phyloP scores from a whole-genome alignment of 2,888 invertebrate species.

The Aphrophora alni region DNA sequence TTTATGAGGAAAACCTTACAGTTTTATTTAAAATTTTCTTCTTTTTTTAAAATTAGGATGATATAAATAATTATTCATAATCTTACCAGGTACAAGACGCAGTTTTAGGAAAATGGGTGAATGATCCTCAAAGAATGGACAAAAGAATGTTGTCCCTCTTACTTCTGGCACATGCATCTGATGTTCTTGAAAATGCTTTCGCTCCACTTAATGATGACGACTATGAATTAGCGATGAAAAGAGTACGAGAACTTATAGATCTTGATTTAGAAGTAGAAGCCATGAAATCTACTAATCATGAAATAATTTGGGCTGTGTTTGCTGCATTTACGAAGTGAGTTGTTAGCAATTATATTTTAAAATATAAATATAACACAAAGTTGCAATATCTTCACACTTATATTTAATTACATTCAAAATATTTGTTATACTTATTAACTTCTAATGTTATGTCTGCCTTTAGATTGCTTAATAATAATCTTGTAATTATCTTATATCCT shows the following conservation, averaged over 20 bases:
- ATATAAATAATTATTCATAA: no score
- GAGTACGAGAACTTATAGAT: slow-evolving; percentile 94
- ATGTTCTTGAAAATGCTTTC: slow-evolving; percentile 99
- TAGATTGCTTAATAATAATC: no score
- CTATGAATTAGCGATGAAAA: slow-evolving; percentile 97
- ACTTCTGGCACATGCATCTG: slow-evolving; percentile 96
- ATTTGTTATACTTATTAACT: no score
- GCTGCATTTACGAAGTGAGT: slow-evolving; percentile 95
- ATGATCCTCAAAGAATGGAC: slow-evolving; percentile 97
- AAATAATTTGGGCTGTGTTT: slow-evolving; percentile 99
- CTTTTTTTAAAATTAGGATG: no score
- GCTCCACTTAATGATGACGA: slow-evolving; percentile 96
- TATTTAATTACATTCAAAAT: no score
- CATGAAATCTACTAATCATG: slow-evolving; percentile 82
- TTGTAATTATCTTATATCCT: no score
- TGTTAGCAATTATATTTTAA: neutral
- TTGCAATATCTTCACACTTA: no score
- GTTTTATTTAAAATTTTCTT: no score
- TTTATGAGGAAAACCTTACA: no score
- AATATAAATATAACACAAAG: no score
- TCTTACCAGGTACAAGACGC: slow-evolving; percentile 89
- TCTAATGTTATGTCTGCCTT: no score
- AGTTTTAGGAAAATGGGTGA: slow-evolving; percentile 94
- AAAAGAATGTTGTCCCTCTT: slow-evolving; percentile 92
- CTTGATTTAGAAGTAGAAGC: slow-evolving; percentile 97